Evolutionary conservation across 2,113 vertebrate species (phyloP).

Genomic region (Chlamydotis undulata): DNA sequence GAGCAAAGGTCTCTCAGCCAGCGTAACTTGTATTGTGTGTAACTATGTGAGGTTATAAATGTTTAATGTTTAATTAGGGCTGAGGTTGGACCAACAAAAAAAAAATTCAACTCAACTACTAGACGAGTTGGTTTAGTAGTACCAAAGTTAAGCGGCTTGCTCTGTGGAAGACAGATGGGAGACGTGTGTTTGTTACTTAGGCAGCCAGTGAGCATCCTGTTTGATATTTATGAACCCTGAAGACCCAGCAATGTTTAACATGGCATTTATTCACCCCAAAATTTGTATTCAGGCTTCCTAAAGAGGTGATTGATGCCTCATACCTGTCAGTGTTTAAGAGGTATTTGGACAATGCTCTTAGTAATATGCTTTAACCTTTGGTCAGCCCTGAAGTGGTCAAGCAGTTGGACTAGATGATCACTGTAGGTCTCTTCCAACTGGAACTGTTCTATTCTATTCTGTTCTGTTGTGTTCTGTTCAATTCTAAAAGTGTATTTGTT

Average conservation of each 20-base stretch:
- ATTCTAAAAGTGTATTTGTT: not conserved
- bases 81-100: not conserved
- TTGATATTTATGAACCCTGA: not conserved
- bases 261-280: not conserved
- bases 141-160: not conserved
- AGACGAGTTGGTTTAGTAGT: not conserved
- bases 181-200: not conserved
- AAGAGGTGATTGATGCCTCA: not conserved
- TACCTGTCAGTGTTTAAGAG: not conserved
- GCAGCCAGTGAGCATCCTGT: not conserved
- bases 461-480: not conserved
- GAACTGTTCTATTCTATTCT: not conserved
- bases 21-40: slow-evolving; percentile 30
- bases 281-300: not conserved
- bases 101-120: not conserved
- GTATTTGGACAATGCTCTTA: not conserved
- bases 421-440: not conserved
- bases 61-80: slow-evolving; percentile 25
- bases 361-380: not conserved
- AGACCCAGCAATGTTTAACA: not conserved
- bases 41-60: not conserved
- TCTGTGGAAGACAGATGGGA: not conserved
- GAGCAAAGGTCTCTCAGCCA: slow-evolving; percentile 38
- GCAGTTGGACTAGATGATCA: not conserved
- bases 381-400: not conserved